Conservation (phyloP, 2,888 invertebrate species). For the Trachelus tabidus region DNA sequence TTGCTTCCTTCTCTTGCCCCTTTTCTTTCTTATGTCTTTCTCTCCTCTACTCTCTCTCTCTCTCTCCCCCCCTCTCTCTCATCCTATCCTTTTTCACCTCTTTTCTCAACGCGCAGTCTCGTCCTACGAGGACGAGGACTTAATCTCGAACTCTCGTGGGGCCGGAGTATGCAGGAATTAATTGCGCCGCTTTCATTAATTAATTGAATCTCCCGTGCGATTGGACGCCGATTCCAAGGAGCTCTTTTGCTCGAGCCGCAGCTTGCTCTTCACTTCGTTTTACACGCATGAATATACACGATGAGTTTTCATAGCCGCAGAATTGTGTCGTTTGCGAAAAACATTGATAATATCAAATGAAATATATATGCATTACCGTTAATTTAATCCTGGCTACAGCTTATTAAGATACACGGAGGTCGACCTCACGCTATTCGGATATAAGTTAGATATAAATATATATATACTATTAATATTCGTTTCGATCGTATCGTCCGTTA, state of each 20-base stretch:
- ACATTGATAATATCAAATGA: neutral
- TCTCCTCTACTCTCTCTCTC: constrained; percentile 19
- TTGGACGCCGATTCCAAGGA: constrained; percentile 42
- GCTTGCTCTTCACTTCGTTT: neutral
- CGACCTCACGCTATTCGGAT: neutral
- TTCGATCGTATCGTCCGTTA: neutral
- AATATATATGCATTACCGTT: neutral
- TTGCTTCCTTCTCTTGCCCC: constrained; percentile 25
- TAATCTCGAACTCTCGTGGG: constrained; percentile 41
- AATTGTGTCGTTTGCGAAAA: neutral
- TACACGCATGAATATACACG: neutral
- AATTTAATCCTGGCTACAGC: neutral
- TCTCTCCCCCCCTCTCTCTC: constrained; percentile 13
- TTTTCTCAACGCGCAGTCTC: constrained; percentile 21
- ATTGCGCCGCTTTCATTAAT: constrained; percentile 58
- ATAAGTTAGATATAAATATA: neutral
- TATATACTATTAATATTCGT: neutral
- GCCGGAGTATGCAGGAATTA: constrained; percentile 38
- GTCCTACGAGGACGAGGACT: constrained; percentile 33
- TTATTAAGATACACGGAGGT: neutral
- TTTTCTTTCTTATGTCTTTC: constrained; percentile 13
- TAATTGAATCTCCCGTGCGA: constrained; percentile 54
- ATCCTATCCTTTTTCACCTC: constrained; percentile 15
- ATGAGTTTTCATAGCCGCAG: neutral
- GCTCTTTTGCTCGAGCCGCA: constrained; percentile 1